Evolutionary conservation across 2,797 vertebrate species (phyloP), one percentile per base, ranked within the genome.

Genomic region (Gymnodraco acuticeps): DNA sequence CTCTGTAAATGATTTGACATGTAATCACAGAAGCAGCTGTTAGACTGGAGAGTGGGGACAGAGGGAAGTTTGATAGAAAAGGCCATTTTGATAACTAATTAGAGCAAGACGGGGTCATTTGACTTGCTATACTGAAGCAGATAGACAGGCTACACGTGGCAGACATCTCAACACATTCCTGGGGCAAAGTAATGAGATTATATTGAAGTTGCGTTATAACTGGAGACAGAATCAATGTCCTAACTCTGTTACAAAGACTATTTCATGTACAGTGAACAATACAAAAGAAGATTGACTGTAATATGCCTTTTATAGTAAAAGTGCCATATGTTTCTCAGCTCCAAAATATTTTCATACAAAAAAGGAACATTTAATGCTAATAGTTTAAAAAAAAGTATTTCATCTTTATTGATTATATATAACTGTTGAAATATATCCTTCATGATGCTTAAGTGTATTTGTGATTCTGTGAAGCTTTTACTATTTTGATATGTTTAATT

Each of bases 401-500:
- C 53, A 70, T 88, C 74, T 86, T 85, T 73, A 84, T 72, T 70
- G 56, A 73, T 85, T 61, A 56, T 73, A 60, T 55, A 70, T 59
- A 45, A 62, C 45, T 77, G 60, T 74, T 76, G 27, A 70, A 66
- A 82, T 81, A 83, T 86, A 81, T 87, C 74, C 85, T 87, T 87
- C 69, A 82, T 72, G 60, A 85, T 69, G 62, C 41, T 64, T 54
- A 78, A 75, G 77, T 78, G 76, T 86, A 78, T 52, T 19, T 80
- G 85, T 89, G 77, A 59, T 85, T 82, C 70, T 79, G 80, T 75
- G 66, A 91, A 89, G 64, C 72, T 77, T 78, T 80, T 71, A 72
- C 59, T 91, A 93, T 93, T 94, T 93, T 92, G 82, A 91, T 93
- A 94, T 92, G 88, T 91, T 70, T 75, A 84, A 59, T 85, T 47